Percentiles rank a stretch among this genome's conserved stretches.
Evolutionary conservation across 2,113 vertebrate genomes (phyloP).

Genomic region (Anguilla rostrata): DNA sequence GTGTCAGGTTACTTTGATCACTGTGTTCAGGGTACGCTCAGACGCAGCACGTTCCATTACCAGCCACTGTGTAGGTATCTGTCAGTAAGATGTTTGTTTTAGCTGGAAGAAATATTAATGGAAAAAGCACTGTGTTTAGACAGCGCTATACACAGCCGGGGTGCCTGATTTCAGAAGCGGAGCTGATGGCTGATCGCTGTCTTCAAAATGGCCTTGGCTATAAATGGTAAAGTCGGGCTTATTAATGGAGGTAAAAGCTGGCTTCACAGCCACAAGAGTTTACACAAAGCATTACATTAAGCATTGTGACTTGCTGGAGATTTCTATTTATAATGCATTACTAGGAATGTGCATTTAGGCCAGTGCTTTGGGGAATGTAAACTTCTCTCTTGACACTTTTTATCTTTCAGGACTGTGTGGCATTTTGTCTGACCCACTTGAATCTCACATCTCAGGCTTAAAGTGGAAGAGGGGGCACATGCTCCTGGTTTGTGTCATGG

Average conservation of each 20-base stretch:
- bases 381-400: not conserved
- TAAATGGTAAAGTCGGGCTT: slow-evolving; percentile 30
- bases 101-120: slow-evolving; percentile 25
- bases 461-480: not conserved
- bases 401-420: not conserved
- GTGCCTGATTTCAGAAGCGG: not conserved
- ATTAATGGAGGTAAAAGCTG: slow-evolving; percentile 1
- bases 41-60: not conserved
- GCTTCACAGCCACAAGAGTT: not conserved
- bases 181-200: slow-evolving; percentile 20
- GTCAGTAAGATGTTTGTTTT: slow-evolving; percentile 25
- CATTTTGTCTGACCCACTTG: not conserved
- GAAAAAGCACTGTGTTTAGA: slow-evolving; percentile 27
- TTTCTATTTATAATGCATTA: not conserved
- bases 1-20: not conserved
- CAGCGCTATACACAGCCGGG: slow-evolving; percentile 20
- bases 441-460: not conserved
- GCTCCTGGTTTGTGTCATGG: slow-evolving; percentile 20
- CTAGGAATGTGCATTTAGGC: not conserved
- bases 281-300: slow-evolving; percentile 15
- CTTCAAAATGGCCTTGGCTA: slow-evolving; percentile 13
- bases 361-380: slow-evolving; percentile 7
- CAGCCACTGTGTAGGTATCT: not conserved
- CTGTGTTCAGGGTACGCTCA: not conserved
- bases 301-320: not conserved